A percentile compares a stretch with the other conserved stretches of the same genome.
Conservation (phyloP, 2,113 vertebrate species). For the Cricetomys ansorgei region DNA sequence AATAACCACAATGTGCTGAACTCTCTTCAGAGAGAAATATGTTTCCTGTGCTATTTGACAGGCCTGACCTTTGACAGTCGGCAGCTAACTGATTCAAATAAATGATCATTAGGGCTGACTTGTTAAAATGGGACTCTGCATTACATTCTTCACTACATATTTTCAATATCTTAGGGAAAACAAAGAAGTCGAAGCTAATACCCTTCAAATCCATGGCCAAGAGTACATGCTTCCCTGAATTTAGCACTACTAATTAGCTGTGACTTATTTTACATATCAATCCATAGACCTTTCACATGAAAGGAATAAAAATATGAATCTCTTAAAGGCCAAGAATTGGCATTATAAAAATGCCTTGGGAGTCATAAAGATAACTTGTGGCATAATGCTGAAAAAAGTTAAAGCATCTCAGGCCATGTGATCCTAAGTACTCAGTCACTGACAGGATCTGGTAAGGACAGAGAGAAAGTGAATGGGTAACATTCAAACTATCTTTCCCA, state of each 20-base stretch:
- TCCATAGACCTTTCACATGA: slow-evolving; percentile 16
- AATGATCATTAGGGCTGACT: slow-evolving; percentile 50
- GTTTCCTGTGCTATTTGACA: slow-evolving; percentile 54
- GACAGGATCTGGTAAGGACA: neutral
- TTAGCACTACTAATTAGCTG: slow-evolving; percentile 64
- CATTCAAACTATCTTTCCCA: neutral
- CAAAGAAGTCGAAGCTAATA: slow-evolving; percentile 41
- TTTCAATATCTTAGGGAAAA: slow-evolving; percentile 33
- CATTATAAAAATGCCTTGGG: slow-evolving; percentile 64
- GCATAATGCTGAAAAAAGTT: slow-evolving; percentile 21
- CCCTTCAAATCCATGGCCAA: slow-evolving; percentile 50
- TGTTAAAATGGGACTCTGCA: slow-evolving; percentile 46
- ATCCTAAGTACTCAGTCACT: neutral
- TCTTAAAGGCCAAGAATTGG: slow-evolving; percentile 58
- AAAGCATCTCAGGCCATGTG: slow-evolving; percentile 2
- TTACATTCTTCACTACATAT: neutral
- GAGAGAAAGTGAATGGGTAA: neutral
- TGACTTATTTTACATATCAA: slow-evolving; percentile 68
- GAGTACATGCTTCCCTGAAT: slow-evolving; percentile 34
- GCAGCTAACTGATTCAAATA: slow-evolving; percentile 42
- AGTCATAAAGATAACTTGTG: slow-evolving; percentile 50
- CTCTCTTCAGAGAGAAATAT: slow-evolving; percentile 38
- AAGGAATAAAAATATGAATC: slow-evolving; percentile 66
- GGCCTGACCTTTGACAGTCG: slow-evolving; percentile 54
- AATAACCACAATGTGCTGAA: neutral